Conservation (phyloP, 35 echinoderm and acorn worm genomes). For the Apostichopus japonicus region DNA sequence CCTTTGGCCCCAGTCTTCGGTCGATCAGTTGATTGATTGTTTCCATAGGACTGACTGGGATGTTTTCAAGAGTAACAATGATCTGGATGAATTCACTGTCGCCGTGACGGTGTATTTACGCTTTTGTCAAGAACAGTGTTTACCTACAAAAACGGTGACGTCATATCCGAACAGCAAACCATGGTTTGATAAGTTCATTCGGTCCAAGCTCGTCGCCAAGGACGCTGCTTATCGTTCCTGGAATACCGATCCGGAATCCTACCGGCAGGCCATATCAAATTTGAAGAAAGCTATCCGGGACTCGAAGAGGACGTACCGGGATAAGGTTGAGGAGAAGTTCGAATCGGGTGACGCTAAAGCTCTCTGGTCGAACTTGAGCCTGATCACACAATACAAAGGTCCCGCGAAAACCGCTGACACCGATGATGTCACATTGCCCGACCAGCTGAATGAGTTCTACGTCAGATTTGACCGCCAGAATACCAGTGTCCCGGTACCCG, state of each 20-base stretch:
- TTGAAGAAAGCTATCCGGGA: slow-evolving; percentile 4
- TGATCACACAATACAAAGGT: no score
- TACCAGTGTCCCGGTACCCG: no score
- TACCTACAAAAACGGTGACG: no score
- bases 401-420: no score
- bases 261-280: slow-evolving; percentile 1
- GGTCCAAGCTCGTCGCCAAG: no score
- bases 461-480: no score
- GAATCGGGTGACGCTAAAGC: not conserved
- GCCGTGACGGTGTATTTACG: slow-evolving; percentile 35
- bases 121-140: slow-evolving; percentile 58
- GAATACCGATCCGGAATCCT: slow-evolving; percentile 5
- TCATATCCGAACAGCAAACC: no score
- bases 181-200: no score
- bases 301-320: slow-evolving; percentile 8
- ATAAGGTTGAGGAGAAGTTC: not conserved
- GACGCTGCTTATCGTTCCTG: not conserved
- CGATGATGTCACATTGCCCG: no score
- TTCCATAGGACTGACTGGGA: slow-evolving; percentile 13
- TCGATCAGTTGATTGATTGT: no score
- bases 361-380: slow-evolving; percentile 6
- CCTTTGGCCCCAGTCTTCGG: slow-evolving; percentile 2
- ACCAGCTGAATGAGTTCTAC: no score
- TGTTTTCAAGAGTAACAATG: not conserved
- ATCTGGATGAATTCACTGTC: slow-evolving; percentile 32